Evolutionary conservation across 2,113 vertebrate species (phyloP), one percentile per base, ranked within the genome.

Genomic region (Prionailurus viverrinus): DNA sequence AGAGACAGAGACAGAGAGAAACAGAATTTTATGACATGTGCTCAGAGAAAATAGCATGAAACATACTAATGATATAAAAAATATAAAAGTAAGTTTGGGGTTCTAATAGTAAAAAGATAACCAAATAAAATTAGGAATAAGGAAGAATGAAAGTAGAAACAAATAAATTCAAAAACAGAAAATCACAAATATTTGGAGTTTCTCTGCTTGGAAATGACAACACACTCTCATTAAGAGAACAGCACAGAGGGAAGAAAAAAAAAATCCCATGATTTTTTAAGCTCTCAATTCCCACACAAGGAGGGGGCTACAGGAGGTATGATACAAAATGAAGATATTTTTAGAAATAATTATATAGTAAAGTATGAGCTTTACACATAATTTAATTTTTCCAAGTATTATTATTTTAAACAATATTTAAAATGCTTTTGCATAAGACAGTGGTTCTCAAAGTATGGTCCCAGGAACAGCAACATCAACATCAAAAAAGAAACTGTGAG

Each of bases 41-140:
- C 84, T 69, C 41, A 76, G 31, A 91, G 36, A 82, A 97, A 76
- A 85, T 0, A 92, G 31, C 41, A 93, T 16, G 91, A 84, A 66
- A 83, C 21, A 61, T 6, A 92, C 65, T 78, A 87, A n/a, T 84
- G 61, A 66, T 68, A 16, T 39, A 27, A 87, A 66, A 96, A 73
- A 83, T 51, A 25, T 69, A 83, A 90, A 78, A 45, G 19, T 78
- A 63, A 66, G 21, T 3, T 83, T 66, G 71, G 10, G 8, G 36
- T 79, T 96, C n/a, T 55, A 74, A 73, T 7, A 94, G 55, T 58
- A 78, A 48, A 85, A 94, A 53, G 11, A 27, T 9, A 81, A 7
- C 15, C 88, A 95, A 71, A 83, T 63, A 65, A 79, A 96, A 86
- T 25, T 29, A 92, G 58, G 9, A 66, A 55, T 74, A 63, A 84